A percentile compares a stretch with the other conserved stretches of the same genome.
phyloP scores from a whole-genome alignment of 2,797 vertebrate genomes.

The Gobionotothen gibberifrons region DNA sequence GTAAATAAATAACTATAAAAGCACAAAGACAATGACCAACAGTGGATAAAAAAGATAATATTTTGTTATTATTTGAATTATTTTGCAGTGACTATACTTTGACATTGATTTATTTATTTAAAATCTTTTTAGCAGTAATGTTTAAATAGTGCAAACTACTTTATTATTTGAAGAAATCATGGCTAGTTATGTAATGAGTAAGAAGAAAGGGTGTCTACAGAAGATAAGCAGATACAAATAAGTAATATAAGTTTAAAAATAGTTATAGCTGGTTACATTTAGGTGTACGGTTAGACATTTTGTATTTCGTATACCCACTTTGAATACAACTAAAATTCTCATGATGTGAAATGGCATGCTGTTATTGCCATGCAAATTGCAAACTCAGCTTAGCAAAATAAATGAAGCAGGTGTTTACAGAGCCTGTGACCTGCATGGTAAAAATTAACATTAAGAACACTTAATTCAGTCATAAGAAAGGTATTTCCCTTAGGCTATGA shows the following conservation, averaged over 20 bases:
- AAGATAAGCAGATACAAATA: background rate
- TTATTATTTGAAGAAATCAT: background rate
- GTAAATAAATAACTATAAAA: no score
- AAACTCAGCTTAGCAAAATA: constrained; percentile 1
- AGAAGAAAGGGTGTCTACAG: background rate
- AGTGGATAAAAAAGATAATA: no score
- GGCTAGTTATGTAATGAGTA: background rate
- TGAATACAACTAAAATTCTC: background rate
- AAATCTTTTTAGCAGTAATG: background rate
- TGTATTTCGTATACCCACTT: background rate
- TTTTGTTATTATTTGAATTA: no score
- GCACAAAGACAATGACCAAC: no score
- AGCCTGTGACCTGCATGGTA: background rate
- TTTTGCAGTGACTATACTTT: no score
- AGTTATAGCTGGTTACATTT: background rate
- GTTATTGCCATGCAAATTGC: constrained; percentile 17
- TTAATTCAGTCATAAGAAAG: background rate
- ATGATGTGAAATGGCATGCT: background rate
- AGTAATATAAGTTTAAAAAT: background rate
- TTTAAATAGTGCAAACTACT: background rate
- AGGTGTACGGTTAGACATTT: background rate
- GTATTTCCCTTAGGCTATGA: background rate
- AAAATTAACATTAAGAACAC: background rate
- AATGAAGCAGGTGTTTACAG: background rate
- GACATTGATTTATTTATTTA: background rate